phyloP scores from a whole-genome alignment of 1,140 invertebrate genomes.

The Ptiloglossa arizonensis region DNA sequence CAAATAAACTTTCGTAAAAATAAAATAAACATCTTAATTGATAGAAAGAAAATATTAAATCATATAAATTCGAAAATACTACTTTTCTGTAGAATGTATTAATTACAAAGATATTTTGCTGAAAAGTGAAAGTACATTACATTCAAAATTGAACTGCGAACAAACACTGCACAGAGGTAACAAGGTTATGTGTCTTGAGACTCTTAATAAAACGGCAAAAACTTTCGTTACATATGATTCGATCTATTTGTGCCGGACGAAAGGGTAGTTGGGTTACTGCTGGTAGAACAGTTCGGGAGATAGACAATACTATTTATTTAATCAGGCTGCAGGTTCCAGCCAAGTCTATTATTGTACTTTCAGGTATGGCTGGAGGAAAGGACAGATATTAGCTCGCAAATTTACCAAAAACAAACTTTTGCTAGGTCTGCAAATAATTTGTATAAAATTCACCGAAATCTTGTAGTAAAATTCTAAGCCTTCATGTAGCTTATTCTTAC shows the following conservation, averaged over 20 bases:
- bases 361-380: constrained; percentile 78
- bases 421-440: neutral
- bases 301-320: constrained; percentile 82
- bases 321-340: constrained; percentile 82
- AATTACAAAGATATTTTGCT: neutral
- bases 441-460: neutral
- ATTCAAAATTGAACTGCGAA: constrained; percentile 6
- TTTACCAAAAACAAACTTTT: neutral
- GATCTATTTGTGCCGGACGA: constrained; percentile 25
- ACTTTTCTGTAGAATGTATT: neutral
- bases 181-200: constrained; percentile 51
- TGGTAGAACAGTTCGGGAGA: constrained; percentile 63
- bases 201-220: constrained; percentile 19
- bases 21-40: constrained; percentile 15
- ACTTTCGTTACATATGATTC: constrained; percentile 11
- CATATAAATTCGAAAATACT: neutral
- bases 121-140: neutral
- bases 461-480: neutral
- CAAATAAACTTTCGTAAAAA: neutral
- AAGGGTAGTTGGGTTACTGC: constrained; percentile 42
- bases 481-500: constrained; percentile 29
- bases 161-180: neutral
- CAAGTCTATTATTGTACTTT: constrained; percentile 82
- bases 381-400: constrained; percentile 51
- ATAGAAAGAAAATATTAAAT: constrained; percentile 5